phyloP scores from a whole-genome alignment of 2,888 invertebrate species.

The Eueremaeus valkanovi region DNA sequence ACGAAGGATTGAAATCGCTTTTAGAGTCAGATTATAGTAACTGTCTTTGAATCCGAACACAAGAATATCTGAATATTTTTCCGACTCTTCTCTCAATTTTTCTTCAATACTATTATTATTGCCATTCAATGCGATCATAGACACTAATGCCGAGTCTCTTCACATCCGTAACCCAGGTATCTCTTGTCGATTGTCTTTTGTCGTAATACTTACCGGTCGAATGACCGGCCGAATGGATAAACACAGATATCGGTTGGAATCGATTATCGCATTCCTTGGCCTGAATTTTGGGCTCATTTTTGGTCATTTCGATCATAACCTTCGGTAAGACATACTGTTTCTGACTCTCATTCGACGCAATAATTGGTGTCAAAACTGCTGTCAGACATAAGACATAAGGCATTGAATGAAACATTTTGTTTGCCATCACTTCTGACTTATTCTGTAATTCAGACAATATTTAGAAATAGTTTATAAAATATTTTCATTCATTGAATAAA shows the following conservation, averaged over 20 bases:
- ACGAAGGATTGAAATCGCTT: slow-evolving; percentile 1
- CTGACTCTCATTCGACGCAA: no score
- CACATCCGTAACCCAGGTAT: slow-evolving; percentile 10
- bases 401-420: no score
- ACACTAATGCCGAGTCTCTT: neutral
- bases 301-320: slow-evolving; percentile 5
- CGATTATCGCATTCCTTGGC: no score
- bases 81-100: neutral
- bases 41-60: slow-evolving; percentile 7
- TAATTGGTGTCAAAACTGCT: no score
- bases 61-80: neutral
- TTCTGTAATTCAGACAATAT: no score
- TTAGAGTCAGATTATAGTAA: slow-evolving; percentile 9
- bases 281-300: neutral
- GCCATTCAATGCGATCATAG: neutral
- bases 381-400: no score
- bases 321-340: no score
- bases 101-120: neutral
- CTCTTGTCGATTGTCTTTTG: neutral
- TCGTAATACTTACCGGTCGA: slow-evolving; percentile 13
- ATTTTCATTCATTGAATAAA: no score
- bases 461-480: no score
- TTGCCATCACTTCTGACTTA: no score
- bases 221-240: slow-evolving; percentile 3
- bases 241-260: neutral